Evolutionary conservation across 2,888 invertebrate genomes (phyloP), one percentile per base, ranked within the genome.

Genomic region (Campaea margaritaria): DNA sequence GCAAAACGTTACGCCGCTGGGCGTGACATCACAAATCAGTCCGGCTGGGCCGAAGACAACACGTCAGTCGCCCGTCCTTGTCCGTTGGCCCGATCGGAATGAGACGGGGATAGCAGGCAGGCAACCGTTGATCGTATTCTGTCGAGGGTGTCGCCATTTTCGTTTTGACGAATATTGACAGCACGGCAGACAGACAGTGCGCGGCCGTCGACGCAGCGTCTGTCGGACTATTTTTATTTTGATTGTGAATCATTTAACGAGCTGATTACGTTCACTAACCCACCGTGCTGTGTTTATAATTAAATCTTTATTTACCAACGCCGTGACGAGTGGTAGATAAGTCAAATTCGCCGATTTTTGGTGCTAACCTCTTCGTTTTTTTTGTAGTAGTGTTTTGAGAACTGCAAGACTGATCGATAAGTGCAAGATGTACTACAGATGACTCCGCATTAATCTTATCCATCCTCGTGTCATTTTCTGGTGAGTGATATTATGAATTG

Each of bases 81-180:
- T 88, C 75, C 64, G 27, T 60, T 69, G 39, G 45, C 58, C n/a
- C 43, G 1, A 71, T 58, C 53, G 55, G 79, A 89, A 39, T 49
- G 85, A 73, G 87, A 87, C 60, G 62, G 74, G 42, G 58, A 69
- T 65, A 78, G 66, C 76, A 69, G 80, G 80, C 89, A 79, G 83
- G 85, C 87, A 80, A 83, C 82, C 83, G 86, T 82, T 89, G 90
- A 91, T 89, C 91, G 91, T 90, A 87, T 89, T 89, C 89, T 83
- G 90, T 89, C 89, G 91, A 91, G 91, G 94, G 94, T 94, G 94
- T 94, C 94, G 94, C 94, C 94, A 94, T 94, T 94, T 94, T 94
- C 94, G 83, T 91, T 93, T 94, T 94, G 94, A 94, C 94, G 94
- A 94, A 94, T 94, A 94, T 94, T 94, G 94, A 94, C 94, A 94